These are phyloP conservation scores for Platygyra sinensis DNA, from an alignment of 64 coral and sea anemone genomes.

Conservation along the genomic window DNA sequence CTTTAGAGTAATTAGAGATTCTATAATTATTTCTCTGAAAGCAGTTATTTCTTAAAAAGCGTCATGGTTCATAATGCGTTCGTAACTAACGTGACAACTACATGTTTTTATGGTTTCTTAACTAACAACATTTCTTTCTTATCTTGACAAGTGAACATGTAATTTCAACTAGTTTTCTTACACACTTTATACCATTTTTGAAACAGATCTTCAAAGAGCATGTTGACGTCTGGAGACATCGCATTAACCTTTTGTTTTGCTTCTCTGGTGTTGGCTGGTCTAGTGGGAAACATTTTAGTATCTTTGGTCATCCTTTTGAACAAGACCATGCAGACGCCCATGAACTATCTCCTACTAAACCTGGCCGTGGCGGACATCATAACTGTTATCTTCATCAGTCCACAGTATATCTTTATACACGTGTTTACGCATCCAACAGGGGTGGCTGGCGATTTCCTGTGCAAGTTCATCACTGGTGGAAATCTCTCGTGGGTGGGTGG, in stretches of 20 bases:
- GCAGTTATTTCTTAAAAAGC: too few relatives aligned
- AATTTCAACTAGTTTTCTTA: too few relatives aligned
- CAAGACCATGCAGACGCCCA: constrained; percentile 6
- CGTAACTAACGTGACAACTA: too few relatives aligned
- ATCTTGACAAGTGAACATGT: too few relatives aligned
- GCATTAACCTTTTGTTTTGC: not conserved
- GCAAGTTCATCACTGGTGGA: constrained; percentile 34
- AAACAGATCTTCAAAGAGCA: not conserved
- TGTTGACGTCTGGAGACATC: constrained; percentile 8
- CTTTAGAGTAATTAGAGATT: too few relatives aligned
- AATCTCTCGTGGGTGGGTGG: constrained; percentile 19
- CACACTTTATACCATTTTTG: not conserved
- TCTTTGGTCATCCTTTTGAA: not conserved
- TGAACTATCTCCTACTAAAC: constrained; percentile 12
- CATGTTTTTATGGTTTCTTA: too few relatives aligned
- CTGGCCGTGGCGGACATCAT: constrained; percentile 9
- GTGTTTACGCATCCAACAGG: constrained; percentile 6
- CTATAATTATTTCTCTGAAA: too few relatives aligned
- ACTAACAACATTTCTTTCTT: too few relatives aligned
- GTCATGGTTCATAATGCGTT: too few relatives aligned
- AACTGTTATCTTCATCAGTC: not conserved
- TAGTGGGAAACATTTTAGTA: constrained; percentile 2
- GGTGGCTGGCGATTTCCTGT: constrained; percentile 4
- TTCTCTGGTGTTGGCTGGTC: not conserved
- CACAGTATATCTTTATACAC: constrained; percentile 14